Percentiles rank a stretch among this genome's conserved stretches.
phyloP scores from a whole-genome alignment of 2,113 vertebrate genomes.

The Heterocephalus glaber region DNA sequence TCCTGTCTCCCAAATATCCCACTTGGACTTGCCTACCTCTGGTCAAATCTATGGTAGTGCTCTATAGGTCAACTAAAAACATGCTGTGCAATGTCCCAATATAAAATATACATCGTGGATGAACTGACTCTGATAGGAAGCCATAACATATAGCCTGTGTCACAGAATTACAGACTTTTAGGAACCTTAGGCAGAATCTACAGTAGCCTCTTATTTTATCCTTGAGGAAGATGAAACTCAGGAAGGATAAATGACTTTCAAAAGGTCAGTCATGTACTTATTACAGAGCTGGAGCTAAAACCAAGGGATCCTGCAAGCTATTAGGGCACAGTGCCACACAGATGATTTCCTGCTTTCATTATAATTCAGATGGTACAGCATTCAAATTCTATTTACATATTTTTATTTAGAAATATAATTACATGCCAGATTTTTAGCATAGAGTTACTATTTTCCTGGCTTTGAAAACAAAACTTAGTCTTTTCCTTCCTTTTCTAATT shows the following conservation, averaged over 20 bases:
- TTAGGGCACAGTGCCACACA: slow-evolving; percentile 1
- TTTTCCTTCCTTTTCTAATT: slow-evolving; percentile 63
- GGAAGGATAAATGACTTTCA: slow-evolving; percentile 65
- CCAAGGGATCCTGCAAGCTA: neutral
- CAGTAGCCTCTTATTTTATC: slow-evolving; percentile 52
- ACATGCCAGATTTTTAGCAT: slow-evolving; percentile 46
- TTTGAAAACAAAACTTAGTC: slow-evolving; percentile 61
- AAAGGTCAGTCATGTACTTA: slow-evolving; percentile 67
- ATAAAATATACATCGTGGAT: slow-evolving; percentile 61
- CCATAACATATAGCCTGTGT: slow-evolving; percentile 48
- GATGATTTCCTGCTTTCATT: slow-evolving; percentile 66
- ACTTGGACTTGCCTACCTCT: neutral
- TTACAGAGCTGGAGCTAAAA: slow-evolving; percentile 27
- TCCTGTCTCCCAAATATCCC: neutral
- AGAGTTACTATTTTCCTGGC: slow-evolving; percentile 43
- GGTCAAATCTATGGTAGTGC: neutral
- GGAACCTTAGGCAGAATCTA: slow-evolving; percentile 21
- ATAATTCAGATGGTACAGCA: slow-evolving; percentile 65
- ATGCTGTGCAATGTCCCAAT: slow-evolving; percentile 55
- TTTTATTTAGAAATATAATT: slow-evolving; percentile 76
- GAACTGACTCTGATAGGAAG: slow-evolving; percentile 69
- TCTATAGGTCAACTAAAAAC: slow-evolving; percentile 17
- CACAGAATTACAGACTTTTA: slow-evolving; percentile 10
- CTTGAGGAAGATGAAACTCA: neutral
- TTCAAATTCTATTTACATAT: slow-evolving; percentile 76